Percentiles rank a stretch among this genome's conserved stretches.
Conservation (phyloP, 2,113 vertebrate species). For the Ochotona curzoniae region DNA sequence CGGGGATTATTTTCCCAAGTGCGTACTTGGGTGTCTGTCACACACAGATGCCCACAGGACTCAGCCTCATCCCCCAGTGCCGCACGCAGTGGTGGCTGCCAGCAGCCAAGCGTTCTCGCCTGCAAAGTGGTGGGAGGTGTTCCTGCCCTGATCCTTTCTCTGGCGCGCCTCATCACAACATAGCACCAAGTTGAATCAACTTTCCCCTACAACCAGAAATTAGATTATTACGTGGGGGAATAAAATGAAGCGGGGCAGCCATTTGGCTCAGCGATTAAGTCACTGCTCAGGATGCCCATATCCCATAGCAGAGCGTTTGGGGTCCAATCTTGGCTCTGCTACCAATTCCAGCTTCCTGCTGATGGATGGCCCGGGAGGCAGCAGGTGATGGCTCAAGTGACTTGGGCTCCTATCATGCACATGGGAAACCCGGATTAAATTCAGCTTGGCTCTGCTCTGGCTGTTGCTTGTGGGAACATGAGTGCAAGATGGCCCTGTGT, state of each 20-base stretch:
- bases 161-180: conserved; percentile 67
- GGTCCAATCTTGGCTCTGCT: too few relatives aligned
- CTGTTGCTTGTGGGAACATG: too few relatives aligned
- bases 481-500: too few relatives aligned
- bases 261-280: too few relatives aligned
- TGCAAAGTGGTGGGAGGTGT: conserved; percentile 71
- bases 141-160: conserved; percentile 52
- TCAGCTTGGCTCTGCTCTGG: too few relatives aligned
- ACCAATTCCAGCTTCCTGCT: too few relatives aligned
- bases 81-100: conserved; percentile 25
- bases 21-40: not conserved
- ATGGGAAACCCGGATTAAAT: too few relatives aligned
- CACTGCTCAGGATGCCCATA: too few relatives aligned
- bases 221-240: not conserved
- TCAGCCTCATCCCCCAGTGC: not conserved
- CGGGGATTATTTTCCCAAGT: not conserved
- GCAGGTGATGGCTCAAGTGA: too few relatives aligned
- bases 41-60: not conserved
- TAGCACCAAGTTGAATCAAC: conserved; percentile 58
- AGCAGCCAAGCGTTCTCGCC: not conserved
- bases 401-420: too few relatives aligned
- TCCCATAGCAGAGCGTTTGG: too few relatives aligned
- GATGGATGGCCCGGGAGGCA: too few relatives aligned
- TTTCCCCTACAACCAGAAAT: conserved; percentile 51
- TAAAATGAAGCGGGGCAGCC: not conserved